Evolutionary conservation across 2,113 vertebrate species (phyloP).

Genomic region (Ailurus styani): DNA sequence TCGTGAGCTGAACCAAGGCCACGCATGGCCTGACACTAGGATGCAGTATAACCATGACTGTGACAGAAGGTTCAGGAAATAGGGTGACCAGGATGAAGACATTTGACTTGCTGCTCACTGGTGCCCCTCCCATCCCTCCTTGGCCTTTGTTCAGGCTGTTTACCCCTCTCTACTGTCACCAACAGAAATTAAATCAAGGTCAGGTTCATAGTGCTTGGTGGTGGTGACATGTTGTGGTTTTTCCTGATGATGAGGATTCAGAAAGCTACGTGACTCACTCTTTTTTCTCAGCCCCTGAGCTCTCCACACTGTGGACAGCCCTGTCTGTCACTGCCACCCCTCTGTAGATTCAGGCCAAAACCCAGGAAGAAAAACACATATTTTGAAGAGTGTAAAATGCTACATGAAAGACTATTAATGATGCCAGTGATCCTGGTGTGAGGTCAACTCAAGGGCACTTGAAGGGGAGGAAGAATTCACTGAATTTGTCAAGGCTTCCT

Average conservation of each 20-base stretch:
- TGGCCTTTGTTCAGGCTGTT: neutral
- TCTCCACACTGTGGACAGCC: rapidly evolving
- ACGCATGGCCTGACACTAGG: rapidly evolving
- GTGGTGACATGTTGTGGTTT: neutral
- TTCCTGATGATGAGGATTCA: neutral
- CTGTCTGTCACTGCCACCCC: neutral
- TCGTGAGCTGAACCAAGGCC: neutral
- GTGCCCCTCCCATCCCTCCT: neutral
- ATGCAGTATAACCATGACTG: rapidly evolving
- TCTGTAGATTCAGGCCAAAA: neutral
- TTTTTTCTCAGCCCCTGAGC: neutral
- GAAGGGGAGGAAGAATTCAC: neutral
- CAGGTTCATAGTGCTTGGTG: neutral
- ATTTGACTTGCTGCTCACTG: neutral
- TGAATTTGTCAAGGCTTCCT: neutral
- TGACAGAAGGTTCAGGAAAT: neutral
- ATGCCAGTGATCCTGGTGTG: rapidly evolving
- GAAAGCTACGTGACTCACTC: neutral
- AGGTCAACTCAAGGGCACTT: neutral
- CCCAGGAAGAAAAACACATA: neutral
- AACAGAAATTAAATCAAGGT: neutral
- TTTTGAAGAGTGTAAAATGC: neutral
- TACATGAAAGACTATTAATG: neutral
- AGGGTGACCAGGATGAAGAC: rapidly evolving
- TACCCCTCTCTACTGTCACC: neutral